A percentile compares a stretch with the other conserved stretches of the same genome.
Conservation (phyloP, 2,113 vertebrate genomes). For the Gallinago jamesoni region DNA sequence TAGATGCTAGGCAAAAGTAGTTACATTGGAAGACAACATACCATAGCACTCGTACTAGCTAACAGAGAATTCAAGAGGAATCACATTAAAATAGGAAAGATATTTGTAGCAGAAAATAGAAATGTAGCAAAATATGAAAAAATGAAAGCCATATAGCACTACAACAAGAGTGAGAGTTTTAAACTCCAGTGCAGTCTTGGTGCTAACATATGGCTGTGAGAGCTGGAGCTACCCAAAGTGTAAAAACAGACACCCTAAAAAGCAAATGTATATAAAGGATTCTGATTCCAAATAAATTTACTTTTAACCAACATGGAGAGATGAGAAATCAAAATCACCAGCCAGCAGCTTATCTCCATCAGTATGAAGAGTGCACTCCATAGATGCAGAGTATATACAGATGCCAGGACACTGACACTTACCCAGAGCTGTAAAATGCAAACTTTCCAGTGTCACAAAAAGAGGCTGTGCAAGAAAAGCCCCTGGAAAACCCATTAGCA, state of each 20-base stretch:
- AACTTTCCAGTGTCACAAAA: fast-evolving
- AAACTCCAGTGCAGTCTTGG: background rate
- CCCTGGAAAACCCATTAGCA: background rate
- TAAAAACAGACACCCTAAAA: conserved; percentile 6
- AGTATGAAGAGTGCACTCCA: background rate
- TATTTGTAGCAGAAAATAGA: background rate
- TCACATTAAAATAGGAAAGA: background rate
- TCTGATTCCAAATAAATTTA: background rate
- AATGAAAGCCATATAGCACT: background rate
- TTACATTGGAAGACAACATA: background rate
- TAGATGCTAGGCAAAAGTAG: background rate
- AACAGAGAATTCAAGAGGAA: background rate
- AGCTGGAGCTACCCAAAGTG: background rate
- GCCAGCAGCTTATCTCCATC: background rate
- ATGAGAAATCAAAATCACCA: background rate
- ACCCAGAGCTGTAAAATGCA: background rate
- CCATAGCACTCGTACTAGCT: background rate
- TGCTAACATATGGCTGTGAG: conserved; percentile 10
- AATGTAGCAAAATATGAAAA: background rate
- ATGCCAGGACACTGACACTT: background rate
- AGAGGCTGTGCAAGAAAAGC: background rate
- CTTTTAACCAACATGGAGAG: background rate
- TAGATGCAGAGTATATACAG: background rate
- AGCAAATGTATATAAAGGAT: background rate
- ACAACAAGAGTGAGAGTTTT: background rate